phyloP scores from a whole-genome alignment of 2,888 invertebrate species.

The Scaptodrosophila latifasciaeformis region DNA sequence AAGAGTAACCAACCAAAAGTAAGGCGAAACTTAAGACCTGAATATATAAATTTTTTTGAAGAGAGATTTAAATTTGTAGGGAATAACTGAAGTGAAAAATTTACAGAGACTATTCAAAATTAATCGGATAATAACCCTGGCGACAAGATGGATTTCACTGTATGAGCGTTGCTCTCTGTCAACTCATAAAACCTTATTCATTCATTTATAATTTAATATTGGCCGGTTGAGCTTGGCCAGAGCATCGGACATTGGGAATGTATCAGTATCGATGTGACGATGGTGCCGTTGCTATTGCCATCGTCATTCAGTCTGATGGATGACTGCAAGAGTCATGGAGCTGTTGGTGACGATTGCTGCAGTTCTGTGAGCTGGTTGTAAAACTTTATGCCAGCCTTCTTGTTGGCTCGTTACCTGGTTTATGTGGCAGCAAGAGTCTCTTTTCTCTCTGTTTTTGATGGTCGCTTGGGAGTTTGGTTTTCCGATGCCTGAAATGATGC shows the following conservation, averaged over 20 bases:
- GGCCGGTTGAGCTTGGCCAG: slow-evolving; percentile 44
- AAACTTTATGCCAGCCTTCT: slow-evolving; percentile 59
- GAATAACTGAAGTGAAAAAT: too few species aligned
- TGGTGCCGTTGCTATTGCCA: slow-evolving; percentile 5
- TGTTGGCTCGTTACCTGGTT: slow-evolving; percentile 53
- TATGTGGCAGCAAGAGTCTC: slow-evolving; percentile 44
- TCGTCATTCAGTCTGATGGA: slow-evolving; percentile 27
- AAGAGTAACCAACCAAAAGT: too few species aligned
- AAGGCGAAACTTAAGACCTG: too few species aligned
- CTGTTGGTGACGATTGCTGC: slow-evolving; percentile 13
- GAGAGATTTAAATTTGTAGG: too few species aligned
- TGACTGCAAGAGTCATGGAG: background rate
- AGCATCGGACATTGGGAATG: too few species aligned
- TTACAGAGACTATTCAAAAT: too few species aligned
- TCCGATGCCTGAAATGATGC: background rate
- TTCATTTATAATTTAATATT: slow-evolving; percentile 72
- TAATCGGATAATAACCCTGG: slow-evolving; percentile 30
- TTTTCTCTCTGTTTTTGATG: slow-evolving; percentile 17
- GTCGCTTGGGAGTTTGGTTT: slow-evolving; percentile 1
- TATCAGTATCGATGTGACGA: too few species aligned
- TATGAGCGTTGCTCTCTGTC: slow-evolving; percentile 19
- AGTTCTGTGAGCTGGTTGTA: slow-evolving; percentile 19
- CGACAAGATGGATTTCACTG: slow-evolving; percentile 23
- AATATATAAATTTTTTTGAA: too few species aligned
- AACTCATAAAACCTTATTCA: slow-evolving; percentile 67